phyloP scores from a whole-genome alignment of 1,140 invertebrate species.

The Daktulosphaira vitifoliae region DNA sequence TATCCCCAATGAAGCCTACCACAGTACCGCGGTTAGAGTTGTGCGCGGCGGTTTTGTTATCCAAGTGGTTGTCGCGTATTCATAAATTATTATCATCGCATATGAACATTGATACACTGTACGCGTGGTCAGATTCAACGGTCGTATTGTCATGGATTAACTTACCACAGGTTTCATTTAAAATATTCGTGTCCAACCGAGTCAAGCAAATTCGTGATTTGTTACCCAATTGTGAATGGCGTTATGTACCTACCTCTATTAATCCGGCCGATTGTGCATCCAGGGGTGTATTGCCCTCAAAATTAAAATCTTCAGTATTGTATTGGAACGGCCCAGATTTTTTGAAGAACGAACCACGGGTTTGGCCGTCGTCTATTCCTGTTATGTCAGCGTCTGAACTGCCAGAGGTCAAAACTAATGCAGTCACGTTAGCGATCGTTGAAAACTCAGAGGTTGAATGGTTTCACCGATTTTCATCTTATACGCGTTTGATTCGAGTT shows the following conservation, averaged over 20 bases:
- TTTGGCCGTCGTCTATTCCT: not conserved
- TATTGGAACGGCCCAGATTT: slow-evolving; percentile 37
- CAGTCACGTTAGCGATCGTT: too few relatives aligned
- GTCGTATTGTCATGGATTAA: slow-evolving; percentile 43
- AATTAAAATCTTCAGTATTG: slow-evolving; percentile 33
- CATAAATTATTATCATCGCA: not conserved
- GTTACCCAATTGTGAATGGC: slow-evolving; percentile 39
- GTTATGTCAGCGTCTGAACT: not conserved
- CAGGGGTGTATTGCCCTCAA: slow-evolving; percentile 39
- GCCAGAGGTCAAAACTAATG: too few relatives aligned
- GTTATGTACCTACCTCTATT: slow-evolving; percentile 41
- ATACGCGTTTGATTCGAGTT: too few relatives aligned
- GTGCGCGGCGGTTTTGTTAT: slow-evolving; percentile 41
- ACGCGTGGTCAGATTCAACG: slow-evolving; percentile 41
- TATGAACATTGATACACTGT: slow-evolving; percentile 14
- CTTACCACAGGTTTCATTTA: slow-evolving; percentile 37
- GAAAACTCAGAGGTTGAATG: too few relatives aligned
- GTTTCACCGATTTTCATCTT: too few relatives aligned
- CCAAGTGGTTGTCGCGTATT: not conserved
- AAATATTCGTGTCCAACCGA: slow-evolving; percentile 44
- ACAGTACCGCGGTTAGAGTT: slow-evolving; percentile 44
- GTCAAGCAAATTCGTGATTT: slow-evolving; percentile 41
- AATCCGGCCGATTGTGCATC: slow-evolving; percentile 47
- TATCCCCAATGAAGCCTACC: slow-evolving; percentile 41
- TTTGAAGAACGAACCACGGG: not conserved